phyloP scores from a whole-genome alignment of 2,113 vertebrate species.

The Pelecanoides urinatrix region DNA sequence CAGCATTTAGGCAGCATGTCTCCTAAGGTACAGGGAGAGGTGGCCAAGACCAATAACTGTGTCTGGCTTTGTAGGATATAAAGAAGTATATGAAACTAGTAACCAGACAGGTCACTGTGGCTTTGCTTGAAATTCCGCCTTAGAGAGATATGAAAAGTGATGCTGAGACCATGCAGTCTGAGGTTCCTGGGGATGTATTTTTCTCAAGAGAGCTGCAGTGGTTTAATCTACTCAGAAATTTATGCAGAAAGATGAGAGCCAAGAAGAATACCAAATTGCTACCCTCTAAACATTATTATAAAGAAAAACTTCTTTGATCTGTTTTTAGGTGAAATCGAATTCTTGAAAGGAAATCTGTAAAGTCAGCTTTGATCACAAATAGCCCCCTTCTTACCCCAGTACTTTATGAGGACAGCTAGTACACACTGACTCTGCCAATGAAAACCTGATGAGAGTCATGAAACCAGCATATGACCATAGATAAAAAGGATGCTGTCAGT shows the following conservation, averaged over 20 bases:
- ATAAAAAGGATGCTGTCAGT: background rate
- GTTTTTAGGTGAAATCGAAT: background rate
- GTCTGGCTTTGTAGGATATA: background rate
- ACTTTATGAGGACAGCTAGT: background rate
- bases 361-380: background rate
- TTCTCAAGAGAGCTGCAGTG: background rate
- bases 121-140: background rate
- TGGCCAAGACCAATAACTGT: background rate
- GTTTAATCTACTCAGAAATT: background rate
- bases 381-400: background rate
- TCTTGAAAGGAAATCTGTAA: background rate
- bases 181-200: background rate
- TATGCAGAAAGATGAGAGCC: background rate
- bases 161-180: background rate
- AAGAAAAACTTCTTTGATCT: background rate
- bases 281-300: background rate
- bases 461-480: background rate
- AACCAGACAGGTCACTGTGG: background rate
- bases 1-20: rapidly evolving
- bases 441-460: background rate
- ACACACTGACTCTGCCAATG: background rate
- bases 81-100: background rate
- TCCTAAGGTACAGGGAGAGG: background rate
- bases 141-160: background rate
- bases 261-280: background rate